Evolutionary conservation across 2,888 invertebrate species (phyloP), one percentile per base, ranked within the genome.

Genomic region (Cerastis rubricosa): DNA sequence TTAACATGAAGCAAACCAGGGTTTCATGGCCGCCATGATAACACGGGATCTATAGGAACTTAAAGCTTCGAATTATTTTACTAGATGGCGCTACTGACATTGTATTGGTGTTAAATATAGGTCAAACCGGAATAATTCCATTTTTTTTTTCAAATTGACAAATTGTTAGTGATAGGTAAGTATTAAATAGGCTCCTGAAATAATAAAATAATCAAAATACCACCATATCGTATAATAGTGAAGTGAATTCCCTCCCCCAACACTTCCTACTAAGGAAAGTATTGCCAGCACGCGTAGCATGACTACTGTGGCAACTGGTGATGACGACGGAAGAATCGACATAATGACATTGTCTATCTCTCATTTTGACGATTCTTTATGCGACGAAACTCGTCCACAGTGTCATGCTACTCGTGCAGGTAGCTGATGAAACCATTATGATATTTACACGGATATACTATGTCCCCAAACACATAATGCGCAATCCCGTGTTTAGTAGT

Each of bases 21-120:
- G 49, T 70, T n/a, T 47, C 14, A 70, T 51, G 40, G 47, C 51
- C 51, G 59, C 54, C 22, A 6, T 45, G 14, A 47, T 70, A 29
- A n/a, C 43, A 29, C 45, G 79, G 68, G 84, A 78, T 81, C 84
- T 61, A 72, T 54, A 59, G 47, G 12, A 81, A 65, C 51, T 82
- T 51, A 11, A 35, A 1, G 40, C 47, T 66, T 47, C 0, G 5
- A 19, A 45, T 17, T 0, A 29, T 9, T 17, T 22, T 17, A 61
- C 66, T 73, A 81, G 81, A 81, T 81, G 81, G 45, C 81, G 70
- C 73, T 80, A 51, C 47, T 66, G 22, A 17, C 45, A 0, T 54
- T 35, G n/a, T 1, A 51, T 49, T 25, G 8, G 3, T 47, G 14
- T 43, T 35, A 49, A 47, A 35, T 17, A 11, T 22, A 35, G 22